These are phyloP conservation scores for Gephyroberyx darwinii DNA, from an alignment of 2,797 vertebrate genomes.

Conservation along the genomic window DNA sequence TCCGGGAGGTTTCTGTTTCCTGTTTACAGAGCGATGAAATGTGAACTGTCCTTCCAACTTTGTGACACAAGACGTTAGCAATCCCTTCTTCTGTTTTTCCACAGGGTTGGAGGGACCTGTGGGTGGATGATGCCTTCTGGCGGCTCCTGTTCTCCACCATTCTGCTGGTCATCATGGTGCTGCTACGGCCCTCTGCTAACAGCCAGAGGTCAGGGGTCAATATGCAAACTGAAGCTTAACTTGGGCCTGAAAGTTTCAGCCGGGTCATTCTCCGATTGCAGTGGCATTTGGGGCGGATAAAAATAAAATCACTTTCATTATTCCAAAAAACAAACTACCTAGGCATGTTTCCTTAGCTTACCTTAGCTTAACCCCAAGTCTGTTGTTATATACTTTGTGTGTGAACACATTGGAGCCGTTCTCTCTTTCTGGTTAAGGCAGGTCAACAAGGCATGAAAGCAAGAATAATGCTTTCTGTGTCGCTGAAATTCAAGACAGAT, in stretches of 20 bases:
- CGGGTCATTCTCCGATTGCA: too few relatives aligned
- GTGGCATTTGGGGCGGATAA: too few relatives aligned
- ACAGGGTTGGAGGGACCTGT: constrained; percentile 94
- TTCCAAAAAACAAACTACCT: too few relatives aligned
- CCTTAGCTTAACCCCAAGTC: too few relatives aligned
- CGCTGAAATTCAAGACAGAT: too few relatives aligned
- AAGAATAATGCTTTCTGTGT: too few relatives aligned
- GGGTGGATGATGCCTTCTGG: constrained; percentile 98
- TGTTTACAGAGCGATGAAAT: constrained; percentile 23
- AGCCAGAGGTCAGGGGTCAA: constrained; percentile 87
- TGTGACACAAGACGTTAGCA: not conserved
- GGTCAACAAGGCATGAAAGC: too few relatives aligned
- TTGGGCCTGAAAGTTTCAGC: not conserved
- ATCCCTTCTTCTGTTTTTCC: not conserved
- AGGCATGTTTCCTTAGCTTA: too few relatives aligned
- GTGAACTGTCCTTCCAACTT: not conserved
- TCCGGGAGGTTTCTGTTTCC: not conserved
- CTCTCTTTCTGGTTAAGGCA: too few relatives aligned
- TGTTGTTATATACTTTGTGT: too few relatives aligned
- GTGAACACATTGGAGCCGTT: too few relatives aligned
- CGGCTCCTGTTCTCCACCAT: constrained; percentile 95
- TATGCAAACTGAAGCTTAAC: not conserved
- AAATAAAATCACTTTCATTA: too few relatives aligned
- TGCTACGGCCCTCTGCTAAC: constrained; percentile 94
- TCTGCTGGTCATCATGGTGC: constrained; percentile 96